Evolutionary conservation across 1,140 invertebrate species (phyloP), one percentile per base, ranked within the genome.

Genomic region (Zophobas atratus): DNA sequence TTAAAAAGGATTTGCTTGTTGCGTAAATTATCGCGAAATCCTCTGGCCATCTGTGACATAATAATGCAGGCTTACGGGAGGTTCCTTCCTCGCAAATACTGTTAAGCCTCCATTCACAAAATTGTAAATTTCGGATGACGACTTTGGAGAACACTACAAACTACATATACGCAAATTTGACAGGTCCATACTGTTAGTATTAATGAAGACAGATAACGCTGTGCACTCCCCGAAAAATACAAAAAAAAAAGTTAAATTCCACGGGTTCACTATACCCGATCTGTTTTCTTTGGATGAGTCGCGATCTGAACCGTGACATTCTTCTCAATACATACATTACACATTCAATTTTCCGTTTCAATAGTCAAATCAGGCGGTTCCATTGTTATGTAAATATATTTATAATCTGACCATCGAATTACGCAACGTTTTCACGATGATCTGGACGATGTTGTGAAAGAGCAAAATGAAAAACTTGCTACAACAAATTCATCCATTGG

Each of bases 1-100:
- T 60, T 60, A 60, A 60, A 60, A 60, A 60, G 56, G 56, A 60
- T 60, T 60, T 60, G 56, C 56, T 36, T 60, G 36, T 60, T 60
- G 56, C 34, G 36, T 60, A 60, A 60, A 60, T 60, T 60, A 60
- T 60, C 56, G 36, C 56, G 34, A 60, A 46, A 46, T 46, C 3
- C 43, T 4, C 34, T 38, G 56, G 56, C 56, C 56, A 60, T 35
- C 56, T 57, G 55, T 3, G 8, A 2, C 20, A 20, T 20, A 20
- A 20, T 20, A 20, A 20, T 20, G 20, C 20, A 20, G 20, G 20
- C 20, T 20, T 20, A 20, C 20, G 20, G 20, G 20, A 20, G 20
- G 20, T 20, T 20, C 20, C 20, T 20, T 20, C 20, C 20, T 20
- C 20, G 20, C 20, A 20, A 20, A 20, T 20, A 20, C 20, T 20